Evolutionary conservation across 2,113 vertebrate species (phyloP), one percentile per base, ranked within the genome.

Genomic region (Heterocephalus glaber): DNA sequence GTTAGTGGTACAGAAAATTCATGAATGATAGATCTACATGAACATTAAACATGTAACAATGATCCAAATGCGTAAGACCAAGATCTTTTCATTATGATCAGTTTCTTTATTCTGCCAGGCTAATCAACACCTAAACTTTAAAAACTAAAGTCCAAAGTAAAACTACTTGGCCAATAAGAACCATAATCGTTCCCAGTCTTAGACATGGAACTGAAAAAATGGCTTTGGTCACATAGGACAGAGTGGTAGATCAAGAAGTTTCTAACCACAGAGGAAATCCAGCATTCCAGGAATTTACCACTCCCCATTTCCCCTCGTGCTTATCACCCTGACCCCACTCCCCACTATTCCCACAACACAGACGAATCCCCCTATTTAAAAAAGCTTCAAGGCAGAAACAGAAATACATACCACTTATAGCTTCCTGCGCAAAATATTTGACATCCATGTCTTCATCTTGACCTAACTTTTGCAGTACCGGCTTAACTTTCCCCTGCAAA

Each of bases 391-490:
- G 82, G 58, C 82, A 94, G 10, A 54, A 84, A 91, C 22, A 61
- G 22, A 82, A 80, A 94, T 8, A 70, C 99, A 44, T 97, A 99
- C 99, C 99, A 97, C 98, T 99, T 96, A 99, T 98, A 44, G 99
- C 99, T 98, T 99, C 99, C 98, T 99, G 99, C 94, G 99, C 99
- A 96, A 99, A 99, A 97, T 99, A 99, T 92, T 99, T 99, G 93
- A 99, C 99, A 90, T 99, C 99, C 98, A 99, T 99, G 97, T 99
- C 99, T 96, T 99, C 98, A 96, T 99, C 99, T 89, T 99, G 98
- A 92, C 99, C 98, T 82, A 99, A 97, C 94, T 99, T 99, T 98
- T 99, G 99, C 86, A 99, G 98, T 87, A 99, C 98, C 0, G 99
- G 99, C 97, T 99, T 99, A 95, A 99, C 99, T 94, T 99, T 99